Conservation (phyloP, 2,888 invertebrate genomes). For the Dicyrtomina minuta region DNA sequence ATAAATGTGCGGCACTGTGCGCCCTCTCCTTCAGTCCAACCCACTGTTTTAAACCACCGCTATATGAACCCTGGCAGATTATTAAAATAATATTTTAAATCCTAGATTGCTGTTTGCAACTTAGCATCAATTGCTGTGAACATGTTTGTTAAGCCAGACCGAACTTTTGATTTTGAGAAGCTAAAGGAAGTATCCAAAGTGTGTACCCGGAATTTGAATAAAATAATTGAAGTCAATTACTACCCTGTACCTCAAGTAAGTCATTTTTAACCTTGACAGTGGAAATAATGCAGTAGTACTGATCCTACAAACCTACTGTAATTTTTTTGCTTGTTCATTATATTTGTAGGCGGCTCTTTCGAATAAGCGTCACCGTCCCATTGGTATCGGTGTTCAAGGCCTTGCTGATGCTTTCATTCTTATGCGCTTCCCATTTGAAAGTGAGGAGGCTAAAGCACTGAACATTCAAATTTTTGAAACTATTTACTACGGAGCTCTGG, state of each 20-base stretch:
- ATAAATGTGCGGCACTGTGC: too few species aligned
- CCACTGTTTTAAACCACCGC: too few species aligned
- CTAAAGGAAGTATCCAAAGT: constrained; percentile 84
- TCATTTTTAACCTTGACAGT: too few species aligned
- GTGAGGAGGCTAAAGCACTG: constrained; percentile 76
- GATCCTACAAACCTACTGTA: too few species aligned
- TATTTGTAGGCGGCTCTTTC: constrained; percentile 66
- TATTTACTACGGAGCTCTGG: constrained; percentile 93
- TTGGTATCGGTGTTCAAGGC: constrained; percentile 93
- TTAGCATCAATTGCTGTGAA: constrained; percentile 95
- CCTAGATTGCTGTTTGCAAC: constrained; percentile 88
- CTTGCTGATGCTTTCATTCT: constrained; percentile 94
- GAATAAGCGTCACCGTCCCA: constrained; percentile 73
- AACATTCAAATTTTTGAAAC: constrained; percentile 98
- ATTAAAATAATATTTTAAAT: too few species aligned
- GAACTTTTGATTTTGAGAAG: constrained; percentile 82
- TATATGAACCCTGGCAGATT: too few species aligned
- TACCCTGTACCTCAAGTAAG: constrained; percentile 90
- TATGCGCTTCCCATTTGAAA: constrained; percentile 90
- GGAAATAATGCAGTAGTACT: too few species aligned
- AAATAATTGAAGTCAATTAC: constrained; percentile 93
- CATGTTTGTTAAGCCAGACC: constrained; percentile 81
- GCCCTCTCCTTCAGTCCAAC: too few species aligned
- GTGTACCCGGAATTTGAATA: constrained; percentile 88
- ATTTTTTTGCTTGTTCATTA: too few species aligned